A percentile compares a stretch with the other conserved stretches of the same genome.
phyloP scores from a whole-genome alignment of 2,113 vertebrate species.

The Peucedramus taeniatus region DNA sequence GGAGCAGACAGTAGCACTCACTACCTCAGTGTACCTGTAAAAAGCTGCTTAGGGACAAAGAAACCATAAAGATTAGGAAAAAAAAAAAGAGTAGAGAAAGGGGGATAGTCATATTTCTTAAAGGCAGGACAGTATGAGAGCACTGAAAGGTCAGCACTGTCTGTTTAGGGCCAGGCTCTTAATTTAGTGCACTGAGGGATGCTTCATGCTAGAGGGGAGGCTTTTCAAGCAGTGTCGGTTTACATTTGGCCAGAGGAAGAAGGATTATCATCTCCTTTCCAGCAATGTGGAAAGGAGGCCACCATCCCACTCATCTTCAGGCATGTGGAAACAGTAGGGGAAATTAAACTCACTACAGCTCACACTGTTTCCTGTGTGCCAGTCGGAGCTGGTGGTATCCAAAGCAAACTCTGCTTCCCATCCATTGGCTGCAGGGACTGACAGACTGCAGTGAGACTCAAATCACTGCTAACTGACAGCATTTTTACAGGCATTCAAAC shows the following conservation, averaged over 20 bases:
- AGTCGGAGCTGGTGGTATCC: not conserved
- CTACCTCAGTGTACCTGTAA: not conserved
- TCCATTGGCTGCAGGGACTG: not conserved
- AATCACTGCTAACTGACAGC: not conserved
- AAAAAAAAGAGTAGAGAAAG: not conserved
- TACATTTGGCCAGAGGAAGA: not conserved
- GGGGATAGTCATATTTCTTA: not conserved
- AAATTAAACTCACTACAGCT: conserved; percentile 6
- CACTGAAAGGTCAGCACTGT: not conserved
- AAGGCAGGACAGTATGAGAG: not conserved
- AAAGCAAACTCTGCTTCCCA: not conserved
- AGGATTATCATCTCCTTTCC: conserved; percentile 2
- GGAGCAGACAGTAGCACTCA: not conserved
- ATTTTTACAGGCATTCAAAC: not conserved
- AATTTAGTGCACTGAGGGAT: not conserved
- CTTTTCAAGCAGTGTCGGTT: not conserved
- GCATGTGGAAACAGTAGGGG: conserved; percentile 21
- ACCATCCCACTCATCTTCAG: conserved; percentile 28
- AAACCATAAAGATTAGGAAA: not conserved
- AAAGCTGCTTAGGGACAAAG: not conserved
- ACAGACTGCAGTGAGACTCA: not conserved
- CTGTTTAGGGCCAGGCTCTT: not conserved
- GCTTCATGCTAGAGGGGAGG: not conserved
- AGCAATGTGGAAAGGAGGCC: conserved; percentile 37
- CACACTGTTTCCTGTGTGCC: not conserved